phyloP scores from a whole-genome alignment of 2,888 invertebrate genomes.

The Melikaiella ostensackeni region DNA sequence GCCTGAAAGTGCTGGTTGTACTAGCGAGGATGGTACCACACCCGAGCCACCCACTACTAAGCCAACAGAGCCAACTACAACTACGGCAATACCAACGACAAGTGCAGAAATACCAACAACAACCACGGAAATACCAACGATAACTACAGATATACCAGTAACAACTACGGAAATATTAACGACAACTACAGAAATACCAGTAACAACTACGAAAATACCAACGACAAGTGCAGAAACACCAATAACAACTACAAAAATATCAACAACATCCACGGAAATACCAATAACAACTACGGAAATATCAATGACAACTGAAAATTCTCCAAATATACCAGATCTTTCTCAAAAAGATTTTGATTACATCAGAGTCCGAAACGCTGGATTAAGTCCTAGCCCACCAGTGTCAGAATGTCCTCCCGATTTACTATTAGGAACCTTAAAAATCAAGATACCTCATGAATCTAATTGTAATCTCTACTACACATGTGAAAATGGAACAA shows the following conservation, averaged over 20 bases:
- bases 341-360: background rate
- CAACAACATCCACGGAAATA: background rate
- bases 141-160: too few relatives aligned
- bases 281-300: background rate
- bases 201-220: too few relatives aligned
- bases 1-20: conserved; percentile 39
- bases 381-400: conserved; percentile 5
- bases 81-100: background rate
- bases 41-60: background rate
- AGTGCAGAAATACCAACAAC: background rate
- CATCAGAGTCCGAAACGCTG: background rate
- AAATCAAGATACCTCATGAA: conserved; percentile 49
- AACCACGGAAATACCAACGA: too few relatives aligned
- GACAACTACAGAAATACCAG: too few relatives aligned
- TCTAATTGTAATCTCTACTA: conserved; percentile 57
- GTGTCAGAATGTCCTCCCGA: conserved; percentile 47
- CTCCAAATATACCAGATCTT: background rate
- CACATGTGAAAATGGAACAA: conserved; percentile 53
- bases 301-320: background rate
- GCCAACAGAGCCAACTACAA: conserved; percentile 19
- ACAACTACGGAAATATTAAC: too few relatives aligned
- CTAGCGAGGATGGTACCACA: background rate
- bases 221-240: too few relatives aligned
- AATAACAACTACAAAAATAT: too few relatives aligned
- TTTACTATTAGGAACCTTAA: background rate